Conservation (phyloP, 1,140 invertebrate species). For the Drosophila pectinifera region DNA sequence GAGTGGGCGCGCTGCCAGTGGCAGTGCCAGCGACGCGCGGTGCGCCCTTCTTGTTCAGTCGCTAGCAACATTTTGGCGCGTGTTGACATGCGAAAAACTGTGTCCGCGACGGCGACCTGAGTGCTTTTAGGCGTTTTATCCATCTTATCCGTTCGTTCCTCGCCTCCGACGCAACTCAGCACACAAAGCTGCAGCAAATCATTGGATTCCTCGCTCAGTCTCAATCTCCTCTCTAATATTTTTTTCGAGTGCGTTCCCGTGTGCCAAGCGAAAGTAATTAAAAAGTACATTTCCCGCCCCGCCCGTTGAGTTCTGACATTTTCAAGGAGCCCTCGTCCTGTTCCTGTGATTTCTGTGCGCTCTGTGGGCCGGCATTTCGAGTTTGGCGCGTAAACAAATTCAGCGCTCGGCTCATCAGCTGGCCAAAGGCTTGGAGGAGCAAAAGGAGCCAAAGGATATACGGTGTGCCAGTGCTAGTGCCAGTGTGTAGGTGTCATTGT, state of each 20-base stretch:
- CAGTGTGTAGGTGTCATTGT: slow-evolving; percentile 16
- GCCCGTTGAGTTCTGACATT: slow-evolving; percentile 1
- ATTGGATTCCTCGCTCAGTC: not conserved
- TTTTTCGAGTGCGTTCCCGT: slow-evolving; percentile 30
- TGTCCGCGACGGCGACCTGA: slow-evolving; percentile 64
- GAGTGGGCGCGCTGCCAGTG: slow-evolving; percentile 8
- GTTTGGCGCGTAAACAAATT: slow-evolving; percentile 71
- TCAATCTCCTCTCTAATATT: not conserved
- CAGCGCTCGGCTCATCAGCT: slow-evolving; percentile 44
- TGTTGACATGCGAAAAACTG: slow-evolving; percentile 78
- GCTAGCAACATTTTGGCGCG: slow-evolving; percentile 84
- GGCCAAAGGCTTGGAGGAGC: not conserved
- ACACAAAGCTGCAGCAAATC: slow-evolving; percentile 39
- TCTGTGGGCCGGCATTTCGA: slow-evolving; percentile 51
- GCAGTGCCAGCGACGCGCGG: too few relatives aligned
- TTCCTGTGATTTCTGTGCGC: slow-evolving; percentile 2
- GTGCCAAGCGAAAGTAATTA: slow-evolving; percentile 44
- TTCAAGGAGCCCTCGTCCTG: not conserved
- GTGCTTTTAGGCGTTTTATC: slow-evolving; percentile 65
- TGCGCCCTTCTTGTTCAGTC: slow-evolving; percentile 59
- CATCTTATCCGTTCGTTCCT: slow-evolving; percentile 62
- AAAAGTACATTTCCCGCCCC: slow-evolving; percentile 10
- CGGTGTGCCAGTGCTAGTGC: not conserved
- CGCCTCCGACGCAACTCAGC: slow-evolving; percentile 22
- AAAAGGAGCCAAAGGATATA: slow-evolving; percentile 6